A percentile compares a stretch with the other conserved stretches of the same genome.
These are phyloP conservation scores for Chionis minor DNA, from an alignment of 2,113 vertebrate genomes.

Conservation along the genomic window DNA sequence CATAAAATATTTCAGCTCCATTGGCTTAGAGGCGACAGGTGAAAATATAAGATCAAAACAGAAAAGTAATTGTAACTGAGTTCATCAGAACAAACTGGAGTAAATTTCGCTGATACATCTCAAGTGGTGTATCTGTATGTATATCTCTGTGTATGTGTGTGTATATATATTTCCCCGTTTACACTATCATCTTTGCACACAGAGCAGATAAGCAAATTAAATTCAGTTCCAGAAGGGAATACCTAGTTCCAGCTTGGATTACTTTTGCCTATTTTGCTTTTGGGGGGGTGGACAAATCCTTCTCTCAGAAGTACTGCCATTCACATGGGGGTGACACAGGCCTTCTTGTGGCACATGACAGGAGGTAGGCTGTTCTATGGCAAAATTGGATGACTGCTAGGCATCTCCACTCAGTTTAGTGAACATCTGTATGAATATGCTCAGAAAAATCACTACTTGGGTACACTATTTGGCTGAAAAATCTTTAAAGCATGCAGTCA, in stretches of 20 bases:
- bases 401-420: neutral
- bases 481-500: neutral
- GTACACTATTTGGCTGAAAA: neutral
- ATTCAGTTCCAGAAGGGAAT: neutral
- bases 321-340: neutral
- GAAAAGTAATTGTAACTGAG: neutral
- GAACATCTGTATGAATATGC: neutral
- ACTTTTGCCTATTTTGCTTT: neutral
- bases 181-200: neutral
- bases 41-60: neutral
- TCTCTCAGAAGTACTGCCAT: neutral
- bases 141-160: fast-evolving
- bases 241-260: neutral
- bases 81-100: too few relatives aligned
- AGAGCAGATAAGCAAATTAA: neutral
- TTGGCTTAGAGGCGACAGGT: neutral
- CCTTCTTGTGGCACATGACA: neutral
- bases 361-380: neutral
- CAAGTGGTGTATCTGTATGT: fast-evolving
- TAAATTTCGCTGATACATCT: neutral
- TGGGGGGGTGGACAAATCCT: neutral
- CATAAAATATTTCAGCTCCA: neutral
- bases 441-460: neutral
- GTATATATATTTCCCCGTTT: neutral
- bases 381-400: neutral